A percentile compares a stretch with the other conserved stretches of the same genome.
Evolutionary conservation across 2,113 vertebrate species (phyloP).

Genomic region (Nyctibius bracteatus): DNA sequence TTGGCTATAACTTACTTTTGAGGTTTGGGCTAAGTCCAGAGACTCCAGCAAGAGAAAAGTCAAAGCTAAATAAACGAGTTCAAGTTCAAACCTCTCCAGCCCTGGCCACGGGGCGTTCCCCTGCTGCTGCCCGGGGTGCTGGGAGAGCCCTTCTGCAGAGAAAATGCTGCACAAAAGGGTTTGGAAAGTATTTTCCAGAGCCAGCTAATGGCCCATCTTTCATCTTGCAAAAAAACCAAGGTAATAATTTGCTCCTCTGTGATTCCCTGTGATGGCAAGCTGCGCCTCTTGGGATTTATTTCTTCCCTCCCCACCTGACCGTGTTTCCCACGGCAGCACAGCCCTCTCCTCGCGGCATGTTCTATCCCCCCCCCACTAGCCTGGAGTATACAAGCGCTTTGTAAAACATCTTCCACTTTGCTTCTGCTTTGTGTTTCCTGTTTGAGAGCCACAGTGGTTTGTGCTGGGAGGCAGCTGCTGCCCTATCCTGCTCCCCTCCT

Average conservation of each 20-base stretch:
- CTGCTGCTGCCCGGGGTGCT: not conserved
- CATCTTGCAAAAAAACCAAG: not conserved
- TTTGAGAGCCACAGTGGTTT: not conserved
- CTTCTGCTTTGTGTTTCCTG: slow-evolving; percentile 16
- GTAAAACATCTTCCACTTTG: not conserved
- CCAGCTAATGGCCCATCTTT: slow-evolving; percentile 29
- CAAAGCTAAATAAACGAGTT: slow-evolving; percentile 65
- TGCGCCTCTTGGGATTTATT: not conserved
- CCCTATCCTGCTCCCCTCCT: not conserved
- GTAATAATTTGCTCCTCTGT: not conserved
- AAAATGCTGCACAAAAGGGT: slow-evolving; percentile 34
- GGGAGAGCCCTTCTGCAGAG: slow-evolving; percentile 57
- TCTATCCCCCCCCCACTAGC: not conserved
- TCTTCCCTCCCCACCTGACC: not conserved
- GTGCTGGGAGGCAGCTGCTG: not conserved
- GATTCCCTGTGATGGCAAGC: not conserved
- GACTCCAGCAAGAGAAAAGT: slow-evolving; percentile 57
- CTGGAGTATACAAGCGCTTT: not conserved
- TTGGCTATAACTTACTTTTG: slow-evolving; percentile 64
- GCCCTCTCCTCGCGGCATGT: rapidly evolving
- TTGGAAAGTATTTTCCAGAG: slow-evolving; percentile 22
- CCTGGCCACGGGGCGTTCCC: not conserved
- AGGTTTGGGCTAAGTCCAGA: slow-evolving; percentile 64
- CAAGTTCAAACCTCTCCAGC: slow-evolving; percentile 58
- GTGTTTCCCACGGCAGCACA: not conserved